Conservation (phyloP, 2,888 invertebrate species). For the Eilema caniola region DNA sequence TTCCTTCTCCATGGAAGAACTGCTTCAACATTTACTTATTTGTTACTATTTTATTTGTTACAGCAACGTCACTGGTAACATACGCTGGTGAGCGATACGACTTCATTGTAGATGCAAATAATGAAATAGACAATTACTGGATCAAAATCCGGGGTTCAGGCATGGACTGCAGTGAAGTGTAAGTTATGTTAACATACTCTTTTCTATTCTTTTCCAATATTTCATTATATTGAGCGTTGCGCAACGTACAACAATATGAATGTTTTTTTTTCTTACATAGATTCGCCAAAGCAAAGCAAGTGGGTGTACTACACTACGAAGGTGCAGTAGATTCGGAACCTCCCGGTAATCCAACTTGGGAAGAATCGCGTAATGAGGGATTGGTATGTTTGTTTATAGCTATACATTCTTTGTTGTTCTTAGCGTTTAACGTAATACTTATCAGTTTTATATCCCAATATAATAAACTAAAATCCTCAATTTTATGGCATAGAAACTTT, state of each 20-base stretch:
- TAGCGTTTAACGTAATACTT: background rate
- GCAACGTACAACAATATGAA: background rate
- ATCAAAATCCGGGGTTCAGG: constrained; percentile 92
- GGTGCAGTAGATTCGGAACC: constrained; percentile 89
- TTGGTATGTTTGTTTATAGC: constrained; percentile 79
- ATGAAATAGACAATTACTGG: constrained; percentile 91
- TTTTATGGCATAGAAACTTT: too few relatives aligned
- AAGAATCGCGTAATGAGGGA: constrained; percentile 88
- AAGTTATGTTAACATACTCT: constrained; percentile 60
- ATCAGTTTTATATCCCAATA: too few relatives aligned
- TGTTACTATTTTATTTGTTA: constrained; percentile 43
- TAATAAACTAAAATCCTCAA: too few relatives aligned
- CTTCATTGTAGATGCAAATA: constrained; percentile 92
- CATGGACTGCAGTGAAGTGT: constrained; percentile 94
- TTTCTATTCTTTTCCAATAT: background rate
- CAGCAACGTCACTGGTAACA: constrained; percentile 88
- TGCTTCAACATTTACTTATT: background rate
- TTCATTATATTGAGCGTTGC: background rate
- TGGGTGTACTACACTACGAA: constrained; percentile 91
- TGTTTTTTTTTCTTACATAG: constrained; percentile 46
- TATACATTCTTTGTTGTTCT: too few relatives aligned
- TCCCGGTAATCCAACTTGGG: constrained; percentile 87
- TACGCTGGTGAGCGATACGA: constrained; percentile 97
- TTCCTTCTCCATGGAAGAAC: too few relatives aligned
- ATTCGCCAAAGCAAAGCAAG: constrained; percentile 88